These are phyloP conservation scores for Hecatera dysodea DNA, from an alignment of 2,888 invertebrate species.

Conservation along the genomic window DNA sequence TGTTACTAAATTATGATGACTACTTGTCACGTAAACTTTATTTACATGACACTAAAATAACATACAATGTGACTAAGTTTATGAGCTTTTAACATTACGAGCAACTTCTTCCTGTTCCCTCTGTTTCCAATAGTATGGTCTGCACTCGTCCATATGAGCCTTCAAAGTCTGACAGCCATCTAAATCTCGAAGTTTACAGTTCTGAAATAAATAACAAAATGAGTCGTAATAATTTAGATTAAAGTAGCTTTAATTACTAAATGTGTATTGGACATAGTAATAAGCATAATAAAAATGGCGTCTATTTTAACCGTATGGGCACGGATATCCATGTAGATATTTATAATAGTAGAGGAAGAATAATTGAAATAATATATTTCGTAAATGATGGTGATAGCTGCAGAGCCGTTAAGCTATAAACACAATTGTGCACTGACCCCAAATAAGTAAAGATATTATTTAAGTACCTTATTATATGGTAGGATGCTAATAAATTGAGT, in stretches of 20 bases:
- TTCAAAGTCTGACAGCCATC: conserved; percentile 28
- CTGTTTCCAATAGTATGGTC: conserved; percentile 9
- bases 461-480: no score
- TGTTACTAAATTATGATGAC: not conserved
- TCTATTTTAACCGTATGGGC: no score
- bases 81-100: not conserved
- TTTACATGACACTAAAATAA: conserved; percentile 16
- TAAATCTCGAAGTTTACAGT: conserved; percentile 25
- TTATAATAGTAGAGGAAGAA: not conserved
- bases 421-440: not conserved
- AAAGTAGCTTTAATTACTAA: not conserved
- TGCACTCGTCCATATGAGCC: conserved; percentile 37
- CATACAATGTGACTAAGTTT: not conserved
- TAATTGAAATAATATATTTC: not conserved
- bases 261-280: not conserved
- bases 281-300: no score
- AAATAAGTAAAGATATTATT: not conserved
- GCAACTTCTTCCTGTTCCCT: not conserved
- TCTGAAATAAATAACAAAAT: conserved; percentile 19
- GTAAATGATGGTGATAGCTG: not conserved
- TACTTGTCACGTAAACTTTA: conserved; percentile 4
- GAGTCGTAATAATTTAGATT: not conserved
- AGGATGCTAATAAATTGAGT: not conserved
- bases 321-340: no score
- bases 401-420: no score